Evolutionary conservation across 2,113 vertebrate genomes (phyloP), one percentile per base, ranked within the genome.

Genomic region (Rhadina sibilatrix): DNA sequence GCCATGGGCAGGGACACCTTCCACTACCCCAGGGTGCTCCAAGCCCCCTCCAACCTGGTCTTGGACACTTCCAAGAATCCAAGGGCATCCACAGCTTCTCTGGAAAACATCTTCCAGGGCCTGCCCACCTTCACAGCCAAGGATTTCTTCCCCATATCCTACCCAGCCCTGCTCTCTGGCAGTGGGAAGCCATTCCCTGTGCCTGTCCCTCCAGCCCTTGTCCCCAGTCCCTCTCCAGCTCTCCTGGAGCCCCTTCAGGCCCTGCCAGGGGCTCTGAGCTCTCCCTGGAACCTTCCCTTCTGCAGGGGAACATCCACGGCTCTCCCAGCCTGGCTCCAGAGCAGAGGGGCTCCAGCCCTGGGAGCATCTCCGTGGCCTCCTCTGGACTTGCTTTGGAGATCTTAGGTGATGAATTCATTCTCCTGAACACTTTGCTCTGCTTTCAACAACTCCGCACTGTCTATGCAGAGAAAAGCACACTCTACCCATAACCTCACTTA

Each of bases 271-370:
- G n/a, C 14, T 68, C n/a, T 47, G 8, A 76, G 11, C 0, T 89
- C 24, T 35, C 9, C 23, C 3, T 11, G 33, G 47, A 60, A 0
- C 15, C 37, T 53, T 60, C 38, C 12, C 33, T 3, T n/a, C 15
- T 25, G 0, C 61, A 50, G 22, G 9, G 0, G 18, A 50, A 0
- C 21, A 30, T 0, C 1, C 25, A 10, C 31, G 56, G 28, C 38
- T 53, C 53, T 38, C 9, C 30, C 53, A 75, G 61, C 11, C 54
- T 75, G 53, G 28, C 16, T 47, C 27, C n/a, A 46, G 37, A n/a
- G 52, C 27, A 74, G 68, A 46, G 60, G 22, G 11, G 30, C 24
- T 61, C n/a, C 61, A 76, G n/a, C 11, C 15, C 40, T 31, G 0
- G 4, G 40, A 61, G 21, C 25, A 69, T 0, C 40, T 69, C 22